phyloP scores from a whole-genome alignment of 2,888 invertebrate species.

The Endotricha flammealis region DNA sequence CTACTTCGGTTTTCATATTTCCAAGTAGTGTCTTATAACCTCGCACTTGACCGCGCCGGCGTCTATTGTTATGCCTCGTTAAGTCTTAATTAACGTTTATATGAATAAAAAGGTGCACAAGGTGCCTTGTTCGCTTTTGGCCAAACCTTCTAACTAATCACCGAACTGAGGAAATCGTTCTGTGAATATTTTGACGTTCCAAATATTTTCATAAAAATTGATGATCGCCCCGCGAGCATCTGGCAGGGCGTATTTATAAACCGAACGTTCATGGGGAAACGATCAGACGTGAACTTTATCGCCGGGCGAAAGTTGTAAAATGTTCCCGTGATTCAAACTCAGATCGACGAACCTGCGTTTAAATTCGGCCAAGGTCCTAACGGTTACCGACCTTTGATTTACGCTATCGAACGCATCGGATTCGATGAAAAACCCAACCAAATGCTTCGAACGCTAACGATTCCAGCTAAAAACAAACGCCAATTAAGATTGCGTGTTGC shows the following conservation, averaged over 20 bases:
- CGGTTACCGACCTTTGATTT: conserved; percentile 54
- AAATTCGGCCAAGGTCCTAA: conserved; percentile 73
- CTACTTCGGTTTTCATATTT: background rate
- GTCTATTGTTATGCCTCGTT: background rate
- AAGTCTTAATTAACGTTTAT: conserved; percentile 2
- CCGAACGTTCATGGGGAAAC: conserved; percentile 55
- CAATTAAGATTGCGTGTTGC: conserved; percentile 47
- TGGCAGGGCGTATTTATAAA: conserved; percentile 60
- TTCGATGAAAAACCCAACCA: conserved; percentile 22
- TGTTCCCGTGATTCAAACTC: conserved; percentile 41
- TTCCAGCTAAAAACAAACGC: conserved; percentile 32
- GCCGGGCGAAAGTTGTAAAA: conserved; percentile 66
- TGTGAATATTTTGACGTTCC: conserved; percentile 3
- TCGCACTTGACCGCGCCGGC: conserved; percentile 2
- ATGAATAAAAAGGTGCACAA: background rate
- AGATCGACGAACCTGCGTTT: conserved; percentile 66
- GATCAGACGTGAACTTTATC: conserved; percentile 64
- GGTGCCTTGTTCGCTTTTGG: background rate
- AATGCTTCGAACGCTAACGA: conserved; percentile 25
- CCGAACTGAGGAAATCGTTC: conserved; percentile 3
- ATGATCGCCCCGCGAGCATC: conserved; percentile 48
- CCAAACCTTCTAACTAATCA: conserved; percentile 3
- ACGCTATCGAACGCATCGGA: conserved; percentile 32
- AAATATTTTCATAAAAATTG: conserved; percentile 48
- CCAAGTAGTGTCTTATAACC: background rate